Evolutionary conservation across 2,888 invertebrate genomes (phyloP).

Genomic region (Cryptophagus acutangulus): DNA sequence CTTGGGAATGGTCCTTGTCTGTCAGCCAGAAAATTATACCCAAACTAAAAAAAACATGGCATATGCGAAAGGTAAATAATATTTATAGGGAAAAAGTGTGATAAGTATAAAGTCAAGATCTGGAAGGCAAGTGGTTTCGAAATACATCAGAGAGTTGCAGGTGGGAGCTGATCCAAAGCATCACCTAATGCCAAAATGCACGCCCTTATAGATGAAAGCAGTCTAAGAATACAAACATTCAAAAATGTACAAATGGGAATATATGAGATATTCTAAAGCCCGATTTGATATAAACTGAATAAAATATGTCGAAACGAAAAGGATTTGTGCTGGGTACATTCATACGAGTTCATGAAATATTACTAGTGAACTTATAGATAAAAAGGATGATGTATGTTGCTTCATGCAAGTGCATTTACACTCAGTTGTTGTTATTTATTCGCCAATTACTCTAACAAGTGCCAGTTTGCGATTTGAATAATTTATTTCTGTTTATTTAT

Average conservation of each 20-base stretch:
- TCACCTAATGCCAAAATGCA: constrained; percentile 16
- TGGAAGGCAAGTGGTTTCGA: too few relatives aligned
- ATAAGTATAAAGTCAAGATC: too few relatives aligned
- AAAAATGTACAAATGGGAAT: constrained; percentile 15
- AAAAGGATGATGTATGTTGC: constrained; percentile 5
- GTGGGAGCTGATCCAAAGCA: constrained; percentile 10
- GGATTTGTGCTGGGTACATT: constrained; percentile 8
- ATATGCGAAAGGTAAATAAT: too few relatives aligned
- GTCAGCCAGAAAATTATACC: too few relatives aligned
- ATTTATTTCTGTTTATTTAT: too few relatives aligned
- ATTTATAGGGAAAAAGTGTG: too few relatives aligned
- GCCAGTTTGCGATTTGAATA: too few relatives aligned
- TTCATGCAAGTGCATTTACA: constrained; percentile 5
- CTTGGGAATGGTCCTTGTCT: too few relatives aligned
- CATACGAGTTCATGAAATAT: constrained; percentile 12
- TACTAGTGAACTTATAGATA: constrained; percentile 9
- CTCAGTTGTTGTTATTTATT: too few relatives aligned
- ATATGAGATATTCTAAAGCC: constrained; percentile 12
- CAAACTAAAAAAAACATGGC: too few relatives aligned
- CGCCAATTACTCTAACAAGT: too few relatives aligned
- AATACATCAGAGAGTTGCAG: constrained; percentile 12
- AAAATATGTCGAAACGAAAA: constrained; percentile 12
- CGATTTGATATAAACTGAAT: constrained; percentile 16
- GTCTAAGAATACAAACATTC: constrained; percentile 20
- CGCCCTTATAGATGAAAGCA: constrained; percentile 18